A percentile compares a stretch with the other conserved stretches of the same genome.
phyloP scores from a whole-genome alignment of 2,888 invertebrate species.

The Lasioglossum morio region DNA sequence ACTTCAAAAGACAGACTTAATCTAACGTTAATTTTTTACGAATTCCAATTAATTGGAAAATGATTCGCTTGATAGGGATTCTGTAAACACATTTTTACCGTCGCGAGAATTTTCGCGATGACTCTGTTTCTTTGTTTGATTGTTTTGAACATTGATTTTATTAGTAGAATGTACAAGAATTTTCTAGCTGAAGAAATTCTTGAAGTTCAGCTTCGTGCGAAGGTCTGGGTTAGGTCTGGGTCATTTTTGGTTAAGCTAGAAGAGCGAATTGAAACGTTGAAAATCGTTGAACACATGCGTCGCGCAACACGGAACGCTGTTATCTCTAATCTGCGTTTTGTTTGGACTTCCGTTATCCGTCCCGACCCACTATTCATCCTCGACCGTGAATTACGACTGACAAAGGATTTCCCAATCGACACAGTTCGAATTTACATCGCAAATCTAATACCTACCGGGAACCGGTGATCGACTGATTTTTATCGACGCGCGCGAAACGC shows the following conservation, averaged over 20 bases:
- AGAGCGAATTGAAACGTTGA: neutral
- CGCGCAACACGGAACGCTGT: neutral
- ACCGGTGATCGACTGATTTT: neutral
- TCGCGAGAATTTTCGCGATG: neutral
- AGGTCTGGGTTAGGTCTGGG: no score
- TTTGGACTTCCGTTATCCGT: neutral
- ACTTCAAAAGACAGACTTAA: neutral
- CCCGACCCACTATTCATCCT: conserved; percentile 3
- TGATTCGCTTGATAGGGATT: neutral
- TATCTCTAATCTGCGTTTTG: neutral
- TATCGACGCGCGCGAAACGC: conserved; percentile 3
- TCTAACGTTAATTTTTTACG: neutral
- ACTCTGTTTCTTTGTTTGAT: neutral
- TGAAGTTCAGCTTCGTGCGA: no score
- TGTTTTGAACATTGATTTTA: neutral
- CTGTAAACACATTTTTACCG: neutral
- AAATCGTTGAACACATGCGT: neutral
- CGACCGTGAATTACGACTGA: conserved; percentile 18
- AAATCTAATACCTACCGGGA: neutral
- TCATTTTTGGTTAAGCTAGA: no score
- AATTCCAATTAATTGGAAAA: neutral
- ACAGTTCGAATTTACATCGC: neutral
- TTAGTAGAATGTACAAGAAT: neutral
- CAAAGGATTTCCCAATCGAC: neutral
- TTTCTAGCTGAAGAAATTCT: no score